phyloP scores from a whole-genome alignment of 2,797 vertebrate species.

The Sitta carolinensis region DNA sequence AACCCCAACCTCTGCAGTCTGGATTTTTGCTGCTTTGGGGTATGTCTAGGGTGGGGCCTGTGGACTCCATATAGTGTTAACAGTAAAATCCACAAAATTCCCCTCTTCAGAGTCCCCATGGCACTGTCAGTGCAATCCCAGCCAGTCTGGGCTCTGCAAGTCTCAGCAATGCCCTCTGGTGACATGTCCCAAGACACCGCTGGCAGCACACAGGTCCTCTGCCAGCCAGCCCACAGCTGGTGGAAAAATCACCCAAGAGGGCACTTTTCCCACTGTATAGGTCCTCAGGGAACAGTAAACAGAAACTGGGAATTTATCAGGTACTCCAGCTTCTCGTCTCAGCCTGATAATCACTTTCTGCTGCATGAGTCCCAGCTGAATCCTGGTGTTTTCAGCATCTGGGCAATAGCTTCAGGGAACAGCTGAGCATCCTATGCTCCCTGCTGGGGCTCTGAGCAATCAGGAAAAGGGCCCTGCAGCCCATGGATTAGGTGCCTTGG shows the following conservation, averaged over 20 bases:
- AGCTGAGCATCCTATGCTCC: not conserved
- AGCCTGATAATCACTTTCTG: not conserved
- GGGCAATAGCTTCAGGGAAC: not conserved
- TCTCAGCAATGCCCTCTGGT: constrained; percentile 9
- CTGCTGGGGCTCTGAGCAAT: not conserved
- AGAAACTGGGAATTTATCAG: not conserved
- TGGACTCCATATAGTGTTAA: not conserved
- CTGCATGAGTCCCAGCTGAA: not conserved
- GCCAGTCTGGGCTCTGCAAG: not conserved
- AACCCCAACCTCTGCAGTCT: fast-evolving
- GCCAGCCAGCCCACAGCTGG: not conserved
- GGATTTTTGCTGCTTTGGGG: not conserved
- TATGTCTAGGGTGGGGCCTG: not conserved
- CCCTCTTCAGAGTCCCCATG: not conserved
- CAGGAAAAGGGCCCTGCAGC: not conserved
- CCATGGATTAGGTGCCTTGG: not conserved
- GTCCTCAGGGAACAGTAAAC: not conserved
- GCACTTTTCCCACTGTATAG: not conserved
- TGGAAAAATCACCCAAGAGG: not conserved
- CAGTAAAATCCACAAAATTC: not conserved
- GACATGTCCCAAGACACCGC: not conserved
- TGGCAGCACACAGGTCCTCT: not conserved
- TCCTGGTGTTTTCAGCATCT: not conserved
- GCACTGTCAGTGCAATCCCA: not conserved
- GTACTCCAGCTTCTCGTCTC: not conserved